A percentile compares a stretch with the other conserved stretches of the same genome.
phyloP scores from a whole-genome alignment of 2,888 invertebrate genomes.

The Leptinotarsa tumamoca region DNA sequence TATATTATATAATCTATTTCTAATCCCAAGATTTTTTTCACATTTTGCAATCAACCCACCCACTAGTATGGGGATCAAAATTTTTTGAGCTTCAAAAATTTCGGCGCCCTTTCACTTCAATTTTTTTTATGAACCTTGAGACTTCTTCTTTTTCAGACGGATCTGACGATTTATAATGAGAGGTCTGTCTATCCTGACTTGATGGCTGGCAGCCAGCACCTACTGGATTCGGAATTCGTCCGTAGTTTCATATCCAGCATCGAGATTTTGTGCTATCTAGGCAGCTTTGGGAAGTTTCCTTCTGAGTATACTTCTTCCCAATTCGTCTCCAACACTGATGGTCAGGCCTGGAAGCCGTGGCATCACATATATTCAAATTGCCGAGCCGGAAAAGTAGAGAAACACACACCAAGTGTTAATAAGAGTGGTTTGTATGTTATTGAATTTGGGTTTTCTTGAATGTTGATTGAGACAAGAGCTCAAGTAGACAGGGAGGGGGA shows the following conservation, averaged over 20 bases:
- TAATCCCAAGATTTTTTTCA: no score
- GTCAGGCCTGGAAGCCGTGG: conserved; percentile 65
- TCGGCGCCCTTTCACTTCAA: no score
- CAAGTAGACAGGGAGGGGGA: no score
- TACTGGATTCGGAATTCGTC: conserved; percentile 64
- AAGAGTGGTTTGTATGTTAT: conserved; percentile 48
- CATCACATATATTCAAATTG: conserved; percentile 66
- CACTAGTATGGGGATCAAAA: no score
- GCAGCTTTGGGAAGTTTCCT: conserved; percentile 59
- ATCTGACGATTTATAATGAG: conserved; percentile 52
- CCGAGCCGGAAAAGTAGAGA: conserved; percentile 61
- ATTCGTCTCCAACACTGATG: conserved; percentile 59
- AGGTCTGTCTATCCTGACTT: conserved; percentile 59
- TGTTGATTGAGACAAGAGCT: not conserved
- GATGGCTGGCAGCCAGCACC: conserved; percentile 61
- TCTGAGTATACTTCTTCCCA: conserved; percentile 57
- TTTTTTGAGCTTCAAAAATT: not conserved
- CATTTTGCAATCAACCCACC: no score
- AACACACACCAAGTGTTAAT: conserved; percentile 63
- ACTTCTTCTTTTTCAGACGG: conserved; percentile 41
- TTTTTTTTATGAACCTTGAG: not conserved
- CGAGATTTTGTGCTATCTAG: conserved; percentile 63
- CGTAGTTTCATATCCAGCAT: conserved; percentile 64
- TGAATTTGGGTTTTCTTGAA: conserved; percentile 15
- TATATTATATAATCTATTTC: no score